A percentile compares a stretch with the other conserved stretches of the same genome.
Evolutionary conservation across 2,113 vertebrate genomes (phyloP).

Genomic region (Acanthisitta chloris): DNA sequence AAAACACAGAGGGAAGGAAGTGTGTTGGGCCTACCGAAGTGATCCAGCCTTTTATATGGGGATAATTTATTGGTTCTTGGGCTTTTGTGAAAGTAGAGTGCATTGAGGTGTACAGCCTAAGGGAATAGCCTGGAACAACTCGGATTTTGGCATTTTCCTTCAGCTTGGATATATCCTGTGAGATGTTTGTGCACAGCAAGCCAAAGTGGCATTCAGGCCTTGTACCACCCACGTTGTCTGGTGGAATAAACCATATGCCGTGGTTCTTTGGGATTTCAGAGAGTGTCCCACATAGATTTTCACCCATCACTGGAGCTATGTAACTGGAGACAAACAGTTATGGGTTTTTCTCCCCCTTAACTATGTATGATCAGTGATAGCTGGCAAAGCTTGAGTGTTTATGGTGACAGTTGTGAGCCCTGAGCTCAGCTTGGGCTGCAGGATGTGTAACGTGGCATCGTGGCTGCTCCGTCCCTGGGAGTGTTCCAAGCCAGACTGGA

Average conservation of each 20-base stretch:
- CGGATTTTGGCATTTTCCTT: background rate
- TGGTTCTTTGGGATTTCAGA: background rate
- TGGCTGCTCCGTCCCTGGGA: background rate
- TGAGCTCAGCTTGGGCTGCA: background rate
- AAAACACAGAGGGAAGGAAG: conserved; percentile 66
- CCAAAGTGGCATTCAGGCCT: conserved; percentile 2
- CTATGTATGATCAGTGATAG: background rate
- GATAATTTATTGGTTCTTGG: conserved; percentile 76
- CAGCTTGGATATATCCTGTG: background rate
- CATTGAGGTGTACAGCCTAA: conserved; percentile 28
- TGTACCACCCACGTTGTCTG: conserved; percentile 8
- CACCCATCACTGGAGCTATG: background rate
- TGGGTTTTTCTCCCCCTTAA: too few species aligned
- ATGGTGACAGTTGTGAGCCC: background rate
- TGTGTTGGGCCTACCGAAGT: conserved; percentile 37
- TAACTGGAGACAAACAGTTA: background rate
- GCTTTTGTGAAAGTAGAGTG: conserved; percentile 56
- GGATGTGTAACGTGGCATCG: accelerated
- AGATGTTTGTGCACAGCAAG: background rate
- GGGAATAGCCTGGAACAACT: conserved; percentile 37
- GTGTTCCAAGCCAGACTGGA: background rate
- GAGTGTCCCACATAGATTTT: background rate
- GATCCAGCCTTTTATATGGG: conserved; percentile 31
- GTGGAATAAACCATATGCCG: background rate
- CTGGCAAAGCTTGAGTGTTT: background rate